Evolutionary conservation across 1,140 invertebrate genomes (phyloP).

Genomic region (Parapsyche elsis): DNA sequence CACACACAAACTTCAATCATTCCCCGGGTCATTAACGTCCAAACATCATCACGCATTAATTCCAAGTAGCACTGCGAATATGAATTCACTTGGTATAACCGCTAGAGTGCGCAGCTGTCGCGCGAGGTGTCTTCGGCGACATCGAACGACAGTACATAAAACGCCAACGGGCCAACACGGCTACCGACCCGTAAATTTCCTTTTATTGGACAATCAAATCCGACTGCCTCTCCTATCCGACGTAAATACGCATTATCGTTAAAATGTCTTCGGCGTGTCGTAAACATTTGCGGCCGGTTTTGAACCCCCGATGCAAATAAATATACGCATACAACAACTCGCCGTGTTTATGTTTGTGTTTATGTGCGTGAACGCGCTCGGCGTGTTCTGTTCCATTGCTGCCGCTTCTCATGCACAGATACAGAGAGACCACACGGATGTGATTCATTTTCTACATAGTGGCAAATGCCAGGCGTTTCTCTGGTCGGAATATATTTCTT

Average conservation of each 20-base stretch:
- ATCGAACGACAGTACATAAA: too few relatives aligned
- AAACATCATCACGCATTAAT: too few relatives aligned
- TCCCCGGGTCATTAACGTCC: too few relatives aligned
- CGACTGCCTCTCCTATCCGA: conserved; percentile 62
- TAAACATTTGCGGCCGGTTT: conserved; percentile 49
- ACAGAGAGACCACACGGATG: too few relatives aligned
- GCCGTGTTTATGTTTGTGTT: conserved; percentile 45
- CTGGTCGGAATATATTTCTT: too few relatives aligned
- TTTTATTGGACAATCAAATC: conserved; percentile 68
- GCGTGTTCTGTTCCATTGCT: too few relatives aligned
- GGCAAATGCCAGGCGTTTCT: too few relatives aligned
- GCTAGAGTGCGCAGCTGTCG: neutral
- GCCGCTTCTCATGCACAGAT: too few relatives aligned
- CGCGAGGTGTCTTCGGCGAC: neutral
- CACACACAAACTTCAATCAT: too few relatives aligned
- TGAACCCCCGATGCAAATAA: conserved; percentile 55
- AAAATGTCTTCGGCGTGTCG: conserved; percentile 60
- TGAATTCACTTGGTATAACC: too few relatives aligned
- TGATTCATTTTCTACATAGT: too few relatives aligned
- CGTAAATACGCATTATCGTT: conserved; percentile 67
- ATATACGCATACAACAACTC: conserved; percentile 34
- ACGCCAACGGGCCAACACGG: neutral
- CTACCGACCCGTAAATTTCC: conserved; percentile 63
- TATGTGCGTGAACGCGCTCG: neutral
- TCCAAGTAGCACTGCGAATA: too few relatives aligned